A percentile compares a stretch with the other conserved stretches of the same genome.
Conservation (phyloP, 2,113 vertebrate species). For the Eudyptes chrysolophus region DNA sequence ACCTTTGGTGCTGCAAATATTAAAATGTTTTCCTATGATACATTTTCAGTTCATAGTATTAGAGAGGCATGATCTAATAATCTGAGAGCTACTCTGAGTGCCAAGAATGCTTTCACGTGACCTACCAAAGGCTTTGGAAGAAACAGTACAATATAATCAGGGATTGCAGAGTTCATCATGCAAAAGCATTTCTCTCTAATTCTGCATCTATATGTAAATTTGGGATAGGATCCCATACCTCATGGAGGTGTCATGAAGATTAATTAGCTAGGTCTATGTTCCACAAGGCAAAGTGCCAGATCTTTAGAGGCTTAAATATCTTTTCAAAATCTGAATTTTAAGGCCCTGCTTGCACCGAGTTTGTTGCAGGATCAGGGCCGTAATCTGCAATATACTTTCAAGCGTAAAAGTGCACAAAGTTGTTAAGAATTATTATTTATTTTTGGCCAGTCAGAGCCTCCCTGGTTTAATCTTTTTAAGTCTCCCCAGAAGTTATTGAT, state of each 20-base stretch:
- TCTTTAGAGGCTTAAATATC: not conserved
- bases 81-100: not conserved
- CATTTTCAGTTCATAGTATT: not conserved
- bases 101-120: not conserved
- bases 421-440: conserved; percentile 18
- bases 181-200: not conserved
- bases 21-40: not conserved
- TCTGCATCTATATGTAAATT: conserved; percentile 29
- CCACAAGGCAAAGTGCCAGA: not conserved
- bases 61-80: not conserved
- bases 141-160: not conserved
- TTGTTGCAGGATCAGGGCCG: not conserved
- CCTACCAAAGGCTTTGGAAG: not conserved
- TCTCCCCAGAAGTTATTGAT: conserved; percentile 37
- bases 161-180: not conserved
- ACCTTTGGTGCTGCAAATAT: not conserved
- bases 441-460: conserved; percentile 9
- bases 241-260: not conserved
- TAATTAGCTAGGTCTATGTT: not conserved
- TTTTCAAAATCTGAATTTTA: not conserved
- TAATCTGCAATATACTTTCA: conserved; percentile 3
- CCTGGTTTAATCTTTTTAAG: conserved; percentile 26
- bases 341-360: not conserved
- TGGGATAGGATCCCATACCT: not conserved
- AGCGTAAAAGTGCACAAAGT: not conserved